Conservation (phyloP, 1,140 invertebrate species). For the Oscheius sp. region DNA sequence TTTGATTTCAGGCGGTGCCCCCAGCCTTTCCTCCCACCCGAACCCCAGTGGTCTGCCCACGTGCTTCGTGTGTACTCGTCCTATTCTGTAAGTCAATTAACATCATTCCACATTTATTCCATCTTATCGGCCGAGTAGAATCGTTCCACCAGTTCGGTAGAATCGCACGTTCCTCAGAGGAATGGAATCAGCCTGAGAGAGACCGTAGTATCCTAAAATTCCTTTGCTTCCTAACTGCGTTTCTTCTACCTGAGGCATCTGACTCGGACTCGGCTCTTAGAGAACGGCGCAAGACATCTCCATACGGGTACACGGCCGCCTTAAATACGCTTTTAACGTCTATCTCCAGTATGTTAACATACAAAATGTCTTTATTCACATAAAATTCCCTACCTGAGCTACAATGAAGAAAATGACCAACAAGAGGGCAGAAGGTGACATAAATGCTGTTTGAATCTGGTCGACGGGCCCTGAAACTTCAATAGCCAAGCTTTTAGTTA, state of each 20-base stretch:
- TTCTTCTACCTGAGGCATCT: too few relatives aligned
- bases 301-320: too few relatives aligned
- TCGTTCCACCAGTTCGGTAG: slow-evolving; percentile 27
- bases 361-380: not conserved
- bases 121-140: slow-evolving; percentile 18
- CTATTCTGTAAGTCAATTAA: slow-evolving; percentile 43
- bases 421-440: not conserved
- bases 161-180: not conserved
- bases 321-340: too few relatives aligned
- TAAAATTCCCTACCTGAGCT: not conserved
- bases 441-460: not conserved
- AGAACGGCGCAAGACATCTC: too few relatives aligned
- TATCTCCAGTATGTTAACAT: too few relatives aligned
- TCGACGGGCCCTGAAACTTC: slow-evolving; percentile 1
- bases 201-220: not conserved
- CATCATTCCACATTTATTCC: not conserved
- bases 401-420: not conserved
- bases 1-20: not conserved
- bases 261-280: too few relatives aligned
- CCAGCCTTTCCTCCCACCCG: slow-evolving; percentile 31
- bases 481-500: too few relatives aligned
- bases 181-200: not conserved
- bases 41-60: slow-evolving; percentile 36
- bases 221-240: too few relatives aligned
- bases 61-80: slow-evolving; percentile 38